Evolutionary conservation across 2,113 vertebrate genomes (phyloP).

Genomic region (Origma solitaria): DNA sequence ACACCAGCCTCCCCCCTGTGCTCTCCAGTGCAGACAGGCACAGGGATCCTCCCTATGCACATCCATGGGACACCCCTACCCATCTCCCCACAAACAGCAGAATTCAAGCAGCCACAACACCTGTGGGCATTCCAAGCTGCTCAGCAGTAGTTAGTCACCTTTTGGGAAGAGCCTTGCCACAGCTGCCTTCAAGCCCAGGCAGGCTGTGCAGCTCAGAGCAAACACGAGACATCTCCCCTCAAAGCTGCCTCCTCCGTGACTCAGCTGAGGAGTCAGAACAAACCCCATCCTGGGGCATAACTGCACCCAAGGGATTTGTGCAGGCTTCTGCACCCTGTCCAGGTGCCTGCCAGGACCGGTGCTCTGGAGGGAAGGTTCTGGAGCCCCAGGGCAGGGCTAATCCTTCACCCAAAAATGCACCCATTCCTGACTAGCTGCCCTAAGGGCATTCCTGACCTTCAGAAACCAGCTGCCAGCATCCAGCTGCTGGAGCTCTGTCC

Average conservation of each 20-base stretch:
- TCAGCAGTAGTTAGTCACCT: neutral
- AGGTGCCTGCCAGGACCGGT: neutral
- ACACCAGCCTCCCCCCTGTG: neutral
- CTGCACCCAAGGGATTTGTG: neutral
- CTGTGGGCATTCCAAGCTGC: neutral
- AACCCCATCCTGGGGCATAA: neutral
- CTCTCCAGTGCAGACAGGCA: neutral
- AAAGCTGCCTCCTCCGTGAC: neutral
- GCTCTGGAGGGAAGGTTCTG: neutral
- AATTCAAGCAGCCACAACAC: neutral
- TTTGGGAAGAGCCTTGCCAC: neutral
- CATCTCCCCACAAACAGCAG: neutral
- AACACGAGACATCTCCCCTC: neutral
- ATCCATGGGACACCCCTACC: neutral
- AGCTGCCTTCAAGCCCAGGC: slow-evolving; percentile 22
- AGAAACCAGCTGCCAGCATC: slow-evolving; percentile 92
- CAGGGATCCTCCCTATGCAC: neutral
- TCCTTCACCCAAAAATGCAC: neutral
- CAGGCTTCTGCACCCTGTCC: neutral
- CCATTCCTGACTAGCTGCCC: neutral
- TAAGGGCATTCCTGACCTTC: slow-evolving; percentile 75
- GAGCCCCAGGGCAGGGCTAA: neutral
- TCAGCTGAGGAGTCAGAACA: slow-evolving; percentile 9
- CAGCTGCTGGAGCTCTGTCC: slow-evolving; percentile 75
- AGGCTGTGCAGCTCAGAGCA: neutral